Evolutionary conservation across 2,797 vertebrate species (phyloP).

Genomic region (Enteromius afrohamiltoni): DNA sequence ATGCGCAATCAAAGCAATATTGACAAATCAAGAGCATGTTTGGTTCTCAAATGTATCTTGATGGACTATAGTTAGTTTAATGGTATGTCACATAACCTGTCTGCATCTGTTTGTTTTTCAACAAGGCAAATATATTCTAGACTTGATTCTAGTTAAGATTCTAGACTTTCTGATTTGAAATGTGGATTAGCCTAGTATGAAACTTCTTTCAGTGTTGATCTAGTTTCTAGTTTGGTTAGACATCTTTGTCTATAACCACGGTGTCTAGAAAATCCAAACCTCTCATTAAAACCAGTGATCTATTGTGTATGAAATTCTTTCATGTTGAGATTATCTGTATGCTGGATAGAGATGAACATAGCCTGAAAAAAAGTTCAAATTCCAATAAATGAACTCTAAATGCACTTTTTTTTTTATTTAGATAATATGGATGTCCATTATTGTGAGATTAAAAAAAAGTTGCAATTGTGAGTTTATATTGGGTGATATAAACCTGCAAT

Average conservation of each 20-base stretch:
- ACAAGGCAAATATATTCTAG: background rate
- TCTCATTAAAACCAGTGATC: background rate
- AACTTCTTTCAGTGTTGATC: background rate
- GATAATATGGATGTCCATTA: background rate
- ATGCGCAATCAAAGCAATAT: background rate
- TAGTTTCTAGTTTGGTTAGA: background rate
- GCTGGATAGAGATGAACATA: background rate
- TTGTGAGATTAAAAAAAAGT: background rate
- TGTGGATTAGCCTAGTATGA: background rate
- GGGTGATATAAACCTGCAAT: no score
- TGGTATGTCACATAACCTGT: background rate
- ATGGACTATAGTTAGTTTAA: background rate
- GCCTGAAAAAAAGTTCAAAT: background rate
- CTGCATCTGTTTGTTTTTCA: background rate
- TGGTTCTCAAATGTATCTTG: background rate
- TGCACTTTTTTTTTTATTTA: background rate
- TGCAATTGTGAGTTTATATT: background rate
- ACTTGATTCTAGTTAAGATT: background rate
- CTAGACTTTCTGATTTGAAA: background rate
- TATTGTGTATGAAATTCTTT: background rate
- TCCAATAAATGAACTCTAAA: background rate
- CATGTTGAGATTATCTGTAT: background rate
- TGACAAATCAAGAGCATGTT: background rate
- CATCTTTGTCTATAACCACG: background rate
- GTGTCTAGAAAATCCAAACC: background rate